Evolutionary conservation across 2,888 invertebrate genomes (phyloP).

Genomic region (Diarsia brunnea): DNA sequence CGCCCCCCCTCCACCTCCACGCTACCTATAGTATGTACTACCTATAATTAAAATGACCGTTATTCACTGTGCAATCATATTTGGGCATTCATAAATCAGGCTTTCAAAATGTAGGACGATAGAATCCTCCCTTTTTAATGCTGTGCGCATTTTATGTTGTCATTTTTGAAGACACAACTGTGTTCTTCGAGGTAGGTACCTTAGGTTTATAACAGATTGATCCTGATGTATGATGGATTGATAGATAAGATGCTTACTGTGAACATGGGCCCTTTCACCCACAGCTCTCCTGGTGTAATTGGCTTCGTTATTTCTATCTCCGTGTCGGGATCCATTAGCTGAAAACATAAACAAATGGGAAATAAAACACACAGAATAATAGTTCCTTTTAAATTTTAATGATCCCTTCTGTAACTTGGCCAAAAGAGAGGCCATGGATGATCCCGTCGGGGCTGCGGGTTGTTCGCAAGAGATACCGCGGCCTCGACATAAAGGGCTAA

Average conservation of each 20-base stretch:
- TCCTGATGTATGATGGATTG: neutral
- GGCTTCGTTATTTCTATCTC: constrained; percentile 80
- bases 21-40: no score
- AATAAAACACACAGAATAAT: neutral
- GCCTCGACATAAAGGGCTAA: no score
- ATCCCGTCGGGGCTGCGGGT: no score
- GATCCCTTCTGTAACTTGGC: neutral
- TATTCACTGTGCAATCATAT: neutral
- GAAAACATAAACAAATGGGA: constrained; percentile 2
- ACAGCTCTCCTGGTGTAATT: constrained; percentile 79
- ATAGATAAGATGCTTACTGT: constrained; percentile 68
- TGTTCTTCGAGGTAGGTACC: neutral
- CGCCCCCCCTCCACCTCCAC: no score
- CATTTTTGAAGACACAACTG: neutral
- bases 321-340: constrained; percentile 82
- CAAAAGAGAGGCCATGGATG: neutral
- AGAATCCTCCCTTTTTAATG: neutral
- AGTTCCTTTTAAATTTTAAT: neutral
- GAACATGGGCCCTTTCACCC: constrained; percentile 76
- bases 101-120: neutral
- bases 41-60: neutral
- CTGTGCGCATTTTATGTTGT: neutral
- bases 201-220: neutral
- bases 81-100: neutral
- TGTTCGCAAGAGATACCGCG: no score